A percentile compares a stretch with the other conserved stretches of the same genome.
Conservation (phyloP, 2,888 invertebrate genomes). For the Drosophila silvestris region DNA sequence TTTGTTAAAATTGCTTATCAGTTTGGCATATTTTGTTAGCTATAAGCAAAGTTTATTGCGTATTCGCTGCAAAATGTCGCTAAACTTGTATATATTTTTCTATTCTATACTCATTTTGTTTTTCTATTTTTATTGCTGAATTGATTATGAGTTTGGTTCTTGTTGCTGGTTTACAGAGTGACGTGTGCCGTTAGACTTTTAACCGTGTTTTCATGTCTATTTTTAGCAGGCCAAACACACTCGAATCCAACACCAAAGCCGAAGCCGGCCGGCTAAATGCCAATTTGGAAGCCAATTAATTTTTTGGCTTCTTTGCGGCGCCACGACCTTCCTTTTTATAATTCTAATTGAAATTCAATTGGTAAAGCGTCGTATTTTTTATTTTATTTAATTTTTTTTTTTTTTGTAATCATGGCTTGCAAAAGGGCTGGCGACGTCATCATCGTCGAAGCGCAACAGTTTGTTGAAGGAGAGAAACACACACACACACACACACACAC, state of each 20-base stretch:
- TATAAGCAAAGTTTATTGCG: constrained; percentile 66
- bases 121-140: constrained; percentile 27
- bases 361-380: constrained; percentile 26
- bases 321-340: constrained; percentile 33
- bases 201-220: constrained; percentile 37
- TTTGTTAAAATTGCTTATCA: constrained; percentile 56
- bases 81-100: constrained; percentile 30
- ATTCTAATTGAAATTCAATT: constrained; percentile 70
- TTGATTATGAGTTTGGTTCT: constrained; percentile 38
- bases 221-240: constrained; percentile 28
- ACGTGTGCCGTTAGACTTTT: constrained; percentile 46
- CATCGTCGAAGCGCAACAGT: constrained; percentile 72
- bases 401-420: constrained; percentile 50
- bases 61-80: constrained; percentile 62
- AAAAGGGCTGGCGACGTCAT: constrained; percentile 67
- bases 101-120: constrained; percentile 3
- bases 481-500: constrained; percentile 42
- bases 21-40: constrained; percentile 27
- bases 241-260: constrained; percentile 4
- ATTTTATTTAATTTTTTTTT: background rate
- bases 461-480: constrained; percentile 74
- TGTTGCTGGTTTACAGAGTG: constrained; percentile 30
- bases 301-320: constrained; percentile 9
- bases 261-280: constrained; percentile 61
- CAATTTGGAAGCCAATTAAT: constrained; percentile 36